Base-by-base conservation (phyloP, 2,888 invertebrate species). In the Pinctada fucata region DNA sequence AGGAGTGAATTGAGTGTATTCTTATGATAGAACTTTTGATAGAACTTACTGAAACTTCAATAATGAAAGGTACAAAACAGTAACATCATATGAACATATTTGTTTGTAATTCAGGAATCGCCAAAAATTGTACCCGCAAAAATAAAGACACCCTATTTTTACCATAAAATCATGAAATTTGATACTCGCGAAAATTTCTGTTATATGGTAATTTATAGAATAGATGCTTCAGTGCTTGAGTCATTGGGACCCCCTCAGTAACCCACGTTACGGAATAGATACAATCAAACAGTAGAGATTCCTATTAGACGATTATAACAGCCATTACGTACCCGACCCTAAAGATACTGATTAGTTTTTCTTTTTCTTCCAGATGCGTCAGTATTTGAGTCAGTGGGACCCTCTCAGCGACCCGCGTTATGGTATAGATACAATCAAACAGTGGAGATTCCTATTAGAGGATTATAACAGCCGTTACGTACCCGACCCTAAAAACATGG, bases 161-260 rank as follows among this genome's bases (percentile, higher is more conserved):
- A 31, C n/a, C n/a, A n/a, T n/a, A n/a, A n/a, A n/a, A n/a, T n/a
- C n/a, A n/a, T n/a, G n/a, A n/a, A n/a, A n/a, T n/a, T n/a, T n/a
- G n/a, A n/a, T n/a, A n/a, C n/a, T n/a, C n/a, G n/a, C n/a, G n/a
- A n/a, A n/a, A n/a, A n/a, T n/a, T n/a, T n/a, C n/a, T n/a, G n/a
- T n/a, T n/a, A n/a, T n/a, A n/a, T n/a, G n/a, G n/a, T n/a, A n/a
- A n/a, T n/a, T n/a, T n/a, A n/a, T n/a, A n/a, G n/a, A n/a, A n/a
- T n/a, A 93, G 93, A 93, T 99, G 52, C 96, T 96, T 86, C 95
- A 95, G 0, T 94, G 95, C 81, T 89, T 91, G 79, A 84, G 82
- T 67, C 80, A 75, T 49, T 99, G 97, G 99, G 95, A 96, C 77
- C 97, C 97, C 0, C 91, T 98, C 49, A 93, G 94, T 52, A 89